Evolutionary conservation across 1,140 invertebrate species (phyloP).

Genomic region (Oncopeltus fasciatus): DNA sequence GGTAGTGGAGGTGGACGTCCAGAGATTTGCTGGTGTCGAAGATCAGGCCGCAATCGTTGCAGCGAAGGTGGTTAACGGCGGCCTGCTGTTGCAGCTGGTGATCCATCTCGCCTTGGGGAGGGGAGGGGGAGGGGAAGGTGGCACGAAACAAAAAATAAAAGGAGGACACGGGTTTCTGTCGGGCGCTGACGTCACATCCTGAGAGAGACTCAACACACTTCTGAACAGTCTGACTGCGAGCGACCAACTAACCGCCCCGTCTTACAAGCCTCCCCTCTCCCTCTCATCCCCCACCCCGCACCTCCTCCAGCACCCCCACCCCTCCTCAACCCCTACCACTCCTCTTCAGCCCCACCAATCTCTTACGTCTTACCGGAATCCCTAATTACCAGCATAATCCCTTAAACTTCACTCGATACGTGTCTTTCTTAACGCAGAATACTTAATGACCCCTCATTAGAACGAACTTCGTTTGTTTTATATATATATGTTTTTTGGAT

Average conservation of each 20-base stretch:
- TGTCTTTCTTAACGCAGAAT: not conserved
- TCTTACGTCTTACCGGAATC: not conserved
- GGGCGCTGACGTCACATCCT: conserved; percentile 5
- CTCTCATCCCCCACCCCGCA: not conserved
- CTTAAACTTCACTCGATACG: not conserved
- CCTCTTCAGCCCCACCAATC: not conserved
- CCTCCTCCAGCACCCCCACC: not conserved
- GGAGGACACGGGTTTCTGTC: not conserved
- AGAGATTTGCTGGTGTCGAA: conserved; percentile 58
- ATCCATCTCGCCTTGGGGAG: conserved; percentile 12
- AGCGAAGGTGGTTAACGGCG: conserved; percentile 26
- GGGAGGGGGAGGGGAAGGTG: conserved; percentile 12
- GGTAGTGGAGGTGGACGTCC: conserved; percentile 62
- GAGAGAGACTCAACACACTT: not conserved
- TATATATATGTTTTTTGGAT: too few relatives aligned
- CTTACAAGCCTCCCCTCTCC: conserved; percentile 14
- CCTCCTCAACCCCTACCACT: not conserved
- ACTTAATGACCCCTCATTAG: too few relatives aligned
- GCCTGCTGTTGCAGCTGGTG: conserved; percentile 6
- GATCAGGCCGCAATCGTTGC: conserved; percentile 55
- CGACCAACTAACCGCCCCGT: conserved; percentile 6
- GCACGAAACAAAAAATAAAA: conserved; percentile 12
- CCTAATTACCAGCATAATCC: not conserved
- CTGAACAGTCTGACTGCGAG: not conserved
- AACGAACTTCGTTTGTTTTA: too few relatives aligned